Evolutionary conservation across 2,113 vertebrate species (phyloP).

Genomic region (Sakesphorus luctuosus): DNA sequence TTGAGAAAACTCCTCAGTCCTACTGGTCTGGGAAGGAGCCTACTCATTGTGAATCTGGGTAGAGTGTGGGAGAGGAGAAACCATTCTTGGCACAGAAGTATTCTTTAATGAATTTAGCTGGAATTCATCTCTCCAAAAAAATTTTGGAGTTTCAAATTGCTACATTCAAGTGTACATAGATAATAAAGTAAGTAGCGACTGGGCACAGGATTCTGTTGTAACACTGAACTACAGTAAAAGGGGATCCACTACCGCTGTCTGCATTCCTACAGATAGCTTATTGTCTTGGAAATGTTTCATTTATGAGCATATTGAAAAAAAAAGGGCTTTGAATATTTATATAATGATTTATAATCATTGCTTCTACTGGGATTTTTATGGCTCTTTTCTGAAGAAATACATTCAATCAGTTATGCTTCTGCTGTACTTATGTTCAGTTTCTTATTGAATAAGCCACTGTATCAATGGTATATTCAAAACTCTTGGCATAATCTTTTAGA

Average conservation of each 20-base stretch:
- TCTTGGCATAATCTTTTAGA: not conserved
- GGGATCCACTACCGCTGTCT: not conserved
- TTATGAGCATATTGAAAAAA: not conserved
- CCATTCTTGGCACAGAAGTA: not conserved
- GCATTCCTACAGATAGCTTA: not conserved
- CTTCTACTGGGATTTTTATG: not conserved
- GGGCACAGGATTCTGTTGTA: not conserved
- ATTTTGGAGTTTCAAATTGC: not conserved
- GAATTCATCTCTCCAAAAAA: not conserved
- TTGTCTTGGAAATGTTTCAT: conserved; percentile 12
- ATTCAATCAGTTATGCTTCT: not conserved
- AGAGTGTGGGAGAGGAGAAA: not conserved
- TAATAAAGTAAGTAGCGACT: not conserved
- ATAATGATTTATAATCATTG: not conserved
- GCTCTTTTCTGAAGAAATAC: conserved; percentile 20
- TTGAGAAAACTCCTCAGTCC: not conserved
- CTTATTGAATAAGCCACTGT: not conserved
- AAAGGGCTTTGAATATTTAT: conserved; percentile 1
- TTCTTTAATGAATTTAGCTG: not conserved
- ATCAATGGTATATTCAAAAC: not conserved
- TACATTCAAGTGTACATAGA: not conserved
- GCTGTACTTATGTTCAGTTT: not conserved
- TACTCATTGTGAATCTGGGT: not conserved
- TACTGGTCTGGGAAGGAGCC: not conserved
- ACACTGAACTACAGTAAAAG: not conserved